A percentile compares a stretch with the other conserved stretches of the same genome.
Conservation (phyloP, 2,888 invertebrate genomes). For the Leptopterna dolabrata region DNA sequence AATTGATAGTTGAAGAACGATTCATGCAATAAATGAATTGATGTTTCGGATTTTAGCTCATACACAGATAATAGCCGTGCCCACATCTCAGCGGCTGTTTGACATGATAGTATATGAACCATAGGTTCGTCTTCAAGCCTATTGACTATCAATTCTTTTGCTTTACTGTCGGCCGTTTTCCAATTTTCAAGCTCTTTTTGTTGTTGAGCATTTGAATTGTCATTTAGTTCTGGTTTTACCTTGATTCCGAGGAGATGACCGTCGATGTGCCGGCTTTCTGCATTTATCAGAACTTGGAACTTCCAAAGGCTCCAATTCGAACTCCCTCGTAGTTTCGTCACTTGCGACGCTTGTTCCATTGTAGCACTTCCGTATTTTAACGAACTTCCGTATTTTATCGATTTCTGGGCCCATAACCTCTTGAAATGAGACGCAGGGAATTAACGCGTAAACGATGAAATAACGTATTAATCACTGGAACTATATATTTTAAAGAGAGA, state of each 20-base stretch:
- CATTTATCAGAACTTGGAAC: background rate
- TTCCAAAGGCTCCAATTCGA: slow-evolving; percentile 23
- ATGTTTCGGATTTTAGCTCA: slow-evolving; percentile 37
- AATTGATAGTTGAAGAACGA: background rate
- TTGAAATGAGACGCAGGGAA: too few species aligned
- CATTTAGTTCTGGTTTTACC: background rate
- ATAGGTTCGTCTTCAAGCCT: slow-evolving; percentile 1
- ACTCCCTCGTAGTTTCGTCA: background rate
- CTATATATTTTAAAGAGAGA: too few species aligned
- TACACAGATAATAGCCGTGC: background rate
- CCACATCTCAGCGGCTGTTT: slow-evolving; percentile 12
- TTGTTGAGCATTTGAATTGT: background rate
- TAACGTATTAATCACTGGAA: too few species aligned
- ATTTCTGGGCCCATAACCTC: too few species aligned
- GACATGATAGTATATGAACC: slow-evolving; percentile 29
- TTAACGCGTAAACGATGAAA: too few species aligned
- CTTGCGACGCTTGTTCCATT: too few species aligned
- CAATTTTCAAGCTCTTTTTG: background rate
- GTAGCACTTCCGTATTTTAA: too few species aligned
- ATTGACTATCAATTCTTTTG: background rate
- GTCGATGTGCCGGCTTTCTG: background rate
- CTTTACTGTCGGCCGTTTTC: background rate
- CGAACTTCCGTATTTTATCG: too few species aligned
- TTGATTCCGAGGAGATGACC: background rate
- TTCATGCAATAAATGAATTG: slow-evolving; percentile 36